Base-by-base conservation (phyloP, 2,113 vertebrate species). In the Apistogramma diplotaenia region DNA sequence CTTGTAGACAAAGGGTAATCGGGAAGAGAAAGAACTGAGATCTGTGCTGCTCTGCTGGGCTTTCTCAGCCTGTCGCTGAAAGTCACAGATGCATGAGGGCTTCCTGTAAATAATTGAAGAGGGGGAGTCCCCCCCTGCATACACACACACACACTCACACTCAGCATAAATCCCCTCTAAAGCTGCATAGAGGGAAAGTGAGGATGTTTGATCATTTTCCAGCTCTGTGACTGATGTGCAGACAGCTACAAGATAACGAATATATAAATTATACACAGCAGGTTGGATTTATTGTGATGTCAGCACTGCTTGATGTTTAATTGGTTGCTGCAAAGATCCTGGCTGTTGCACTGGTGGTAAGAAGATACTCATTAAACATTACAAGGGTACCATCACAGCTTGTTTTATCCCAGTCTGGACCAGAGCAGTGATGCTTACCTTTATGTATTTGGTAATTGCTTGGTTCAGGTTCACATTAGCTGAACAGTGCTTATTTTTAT, bases 91-190 rank as follows among this genome's bases (percentile, higher is more conserved):
- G 79, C 85, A 90, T 81, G 83, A 87, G 90, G 85, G 79, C 86
- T 89, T 91, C 83, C 86, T 90, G 85, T 90, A 92, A 93, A 93
- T 93, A 89, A 92, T 85, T 90, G 86, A 93, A 89, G 86, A 86
- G 83, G 87, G 88, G 90, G 89, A 91, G 81, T 92, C 86, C 87
- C 83, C 78, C 83, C 82, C 37, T 83, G 60, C 85, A 81, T 74
- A 70, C 71, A 82, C 84, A 76, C 55, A 74, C 71, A 72, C 71
- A 56, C 71, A 72, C 49, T 29, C 65, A 16, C 43, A 46, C 43
- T 49, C 62, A 35, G 49, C 33, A 85, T 83, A 90, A 88, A 83
- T 85, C 86, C 81, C 83, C 76, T 84, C 49, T 61, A 86, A 89
- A 79, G 78, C 85, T 76, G 78, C 76, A 18, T 37, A n/a, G 49